Percentiles rank a stretch among this genome's conserved stretches.
Evolutionary conservation across 2,797 vertebrate genomes (phyloP).

Genomic region (Anisognathus igniventris): DNA sequence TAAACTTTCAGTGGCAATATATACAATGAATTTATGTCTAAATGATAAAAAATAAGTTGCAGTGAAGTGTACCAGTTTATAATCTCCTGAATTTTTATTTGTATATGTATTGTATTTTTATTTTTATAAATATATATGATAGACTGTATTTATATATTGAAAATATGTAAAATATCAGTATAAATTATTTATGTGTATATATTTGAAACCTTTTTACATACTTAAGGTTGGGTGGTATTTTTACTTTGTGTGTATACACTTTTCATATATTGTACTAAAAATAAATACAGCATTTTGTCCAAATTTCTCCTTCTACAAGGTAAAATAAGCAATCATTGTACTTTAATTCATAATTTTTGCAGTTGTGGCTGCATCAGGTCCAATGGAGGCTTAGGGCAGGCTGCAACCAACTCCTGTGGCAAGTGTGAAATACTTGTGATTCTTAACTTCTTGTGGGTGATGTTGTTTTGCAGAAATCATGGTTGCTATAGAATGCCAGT

Average conservation of each 20-base stretch:
- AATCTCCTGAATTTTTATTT: background rate
- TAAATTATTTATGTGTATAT: background rate
- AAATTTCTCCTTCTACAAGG: background rate
- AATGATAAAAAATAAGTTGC: slow-evolving; percentile 45
- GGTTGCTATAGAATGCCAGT: background rate
- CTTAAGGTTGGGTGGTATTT: background rate
- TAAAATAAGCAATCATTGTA: background rate
- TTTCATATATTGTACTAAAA: background rate
- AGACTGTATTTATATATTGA: background rate
- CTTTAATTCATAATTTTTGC: background rate
- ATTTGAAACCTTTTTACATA: background rate
- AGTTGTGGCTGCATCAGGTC: background rate
- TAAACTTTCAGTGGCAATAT: slow-evolving; percentile 20
- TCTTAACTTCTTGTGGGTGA: background rate
- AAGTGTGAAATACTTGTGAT: background rate
- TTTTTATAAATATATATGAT: background rate
- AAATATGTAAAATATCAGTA: background rate
- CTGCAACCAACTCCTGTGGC: background rate
- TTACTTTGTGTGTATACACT: background rate
- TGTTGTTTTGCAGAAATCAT: background rate
- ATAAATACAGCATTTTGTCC: background rate
- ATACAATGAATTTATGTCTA: slow-evolving; percentile 41
- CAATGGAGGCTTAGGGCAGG: background rate
- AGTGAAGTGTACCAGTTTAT: background rate
- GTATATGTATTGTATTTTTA: background rate